Conservation (phyloP, 2,888 invertebrate species). For the Xylocampa areola region DNA sequence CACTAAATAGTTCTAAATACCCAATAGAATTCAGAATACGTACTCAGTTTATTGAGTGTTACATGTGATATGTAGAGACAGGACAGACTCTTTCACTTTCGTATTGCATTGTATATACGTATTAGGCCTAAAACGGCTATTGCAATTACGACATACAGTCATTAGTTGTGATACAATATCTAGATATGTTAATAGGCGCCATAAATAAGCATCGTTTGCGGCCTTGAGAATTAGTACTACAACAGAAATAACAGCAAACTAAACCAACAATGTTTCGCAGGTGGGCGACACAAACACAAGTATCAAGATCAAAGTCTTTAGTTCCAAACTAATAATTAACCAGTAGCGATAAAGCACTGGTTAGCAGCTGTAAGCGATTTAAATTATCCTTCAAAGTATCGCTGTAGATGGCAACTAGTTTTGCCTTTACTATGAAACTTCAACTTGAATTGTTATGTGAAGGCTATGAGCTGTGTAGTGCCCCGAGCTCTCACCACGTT, state of each 20-base stretch:
- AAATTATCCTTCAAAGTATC: constrained; percentile 57
- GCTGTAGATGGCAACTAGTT: constrained; percentile 56
- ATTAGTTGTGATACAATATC: too few species aligned
- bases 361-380: constrained; percentile 61
- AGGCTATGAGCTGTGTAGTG: neutral
- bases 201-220: constrained; percentile 31
- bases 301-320: constrained; percentile 57
- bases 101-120: too few species aligned
- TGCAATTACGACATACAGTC: too few species aligned
- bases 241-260: constrained; percentile 2
- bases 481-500: neutral
- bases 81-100: too few species aligned
- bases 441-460: constrained; percentile 40
- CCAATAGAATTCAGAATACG: too few species aligned
- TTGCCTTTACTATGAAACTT: constrained; percentile 29
- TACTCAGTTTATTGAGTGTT: too few species aligned
- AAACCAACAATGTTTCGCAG: constrained; percentile 19
- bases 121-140: too few species aligned
- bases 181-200: too few species aligned
- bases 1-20: too few species aligned
- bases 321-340: constrained; percentile 67
- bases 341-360: constrained; percentile 64
- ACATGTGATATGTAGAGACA: too few species aligned
- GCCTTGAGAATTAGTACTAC: constrained; percentile 25
- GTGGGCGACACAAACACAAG: constrained; percentile 19